phyloP scores from a whole-genome alignment of 2,797 vertebrate species.

The Anguilla pacifica region DNA sequence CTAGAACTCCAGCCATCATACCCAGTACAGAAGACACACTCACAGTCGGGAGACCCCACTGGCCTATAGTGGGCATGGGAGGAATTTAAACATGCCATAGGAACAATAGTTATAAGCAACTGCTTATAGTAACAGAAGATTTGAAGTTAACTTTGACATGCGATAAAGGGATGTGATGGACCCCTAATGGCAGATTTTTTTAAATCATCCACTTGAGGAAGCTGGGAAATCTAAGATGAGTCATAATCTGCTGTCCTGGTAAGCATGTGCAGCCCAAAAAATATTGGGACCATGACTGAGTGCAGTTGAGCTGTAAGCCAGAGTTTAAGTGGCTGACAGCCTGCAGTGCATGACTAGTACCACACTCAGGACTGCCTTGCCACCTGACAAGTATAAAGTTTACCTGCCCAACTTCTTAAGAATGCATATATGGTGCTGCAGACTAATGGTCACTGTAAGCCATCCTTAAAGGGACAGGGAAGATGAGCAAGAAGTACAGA shows the following conservation, averaged over 20 bases:
- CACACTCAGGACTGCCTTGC: not conserved
- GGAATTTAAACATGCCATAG: not conserved
- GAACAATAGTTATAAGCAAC: not conserved
- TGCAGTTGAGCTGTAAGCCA: not conserved
- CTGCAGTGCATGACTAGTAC: not conserved
- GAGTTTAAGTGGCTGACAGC: not conserved
- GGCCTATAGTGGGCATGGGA: slow-evolving; percentile 56
- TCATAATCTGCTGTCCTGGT: not conserved
- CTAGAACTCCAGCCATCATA: slow-evolving; percentile 77
- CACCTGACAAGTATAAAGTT: not conserved
- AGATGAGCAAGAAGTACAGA: not conserved
- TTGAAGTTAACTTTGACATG: not conserved
- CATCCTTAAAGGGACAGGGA: not conserved
- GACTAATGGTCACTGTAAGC: not conserved
- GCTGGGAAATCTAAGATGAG: not conserved
- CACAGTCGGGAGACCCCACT: slow-evolving; percentile 79
- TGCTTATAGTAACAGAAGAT: not conserved
- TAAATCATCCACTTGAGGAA: not conserved
- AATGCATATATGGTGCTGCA: not conserved
- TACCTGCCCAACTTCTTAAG: not conserved
- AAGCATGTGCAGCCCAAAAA: not conserved
- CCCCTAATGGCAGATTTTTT: not conserved
- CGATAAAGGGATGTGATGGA: not conserved
- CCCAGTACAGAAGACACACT: slow-evolving; percentile 77
- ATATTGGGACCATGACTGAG: not conserved